Conservation (phyloP, 2,113 vertebrate genomes). For the Misgurnus mizolepis region DNA sequence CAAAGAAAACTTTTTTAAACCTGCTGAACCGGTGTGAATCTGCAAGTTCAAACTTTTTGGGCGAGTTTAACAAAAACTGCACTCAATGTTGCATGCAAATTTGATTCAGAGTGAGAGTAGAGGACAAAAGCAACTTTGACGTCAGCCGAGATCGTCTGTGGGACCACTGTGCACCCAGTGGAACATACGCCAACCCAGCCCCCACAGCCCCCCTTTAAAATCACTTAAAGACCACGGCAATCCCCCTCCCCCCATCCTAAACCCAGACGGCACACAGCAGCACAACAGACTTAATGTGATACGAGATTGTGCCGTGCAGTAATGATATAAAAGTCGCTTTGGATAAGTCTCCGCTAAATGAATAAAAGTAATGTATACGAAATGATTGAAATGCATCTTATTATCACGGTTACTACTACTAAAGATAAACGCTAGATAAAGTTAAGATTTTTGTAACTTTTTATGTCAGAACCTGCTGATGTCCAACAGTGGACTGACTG, state of each 20-base stretch:
- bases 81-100: slow-evolving; percentile 43
- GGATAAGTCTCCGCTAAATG: too few relatives aligned
- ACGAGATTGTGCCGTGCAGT: background rate
- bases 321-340: background rate
- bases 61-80: slow-evolving; percentile 2
- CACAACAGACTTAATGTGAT: slow-evolving; percentile 17
- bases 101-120: slow-evolving; percentile 25
- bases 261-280: slow-evolving; percentile 8
- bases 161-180: slow-evolving; percentile 27
- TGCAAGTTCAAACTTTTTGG: background rate
- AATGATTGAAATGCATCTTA: background rate
- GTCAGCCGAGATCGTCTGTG: slow-evolving; percentile 31
- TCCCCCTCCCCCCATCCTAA: slow-evolving; percentile 25
- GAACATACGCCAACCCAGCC: slow-evolving; percentile 37
- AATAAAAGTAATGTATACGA: too few relatives aligned
- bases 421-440: background rate
- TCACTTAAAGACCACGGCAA: slow-evolving; percentile 35
- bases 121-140: slow-evolving; percentile 42
- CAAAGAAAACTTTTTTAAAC: background rate
- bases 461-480: background rate
- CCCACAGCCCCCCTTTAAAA: slow-evolving; percentile 39
- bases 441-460: background rate
- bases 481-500: background rate
- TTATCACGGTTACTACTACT: background rate
- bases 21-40: background rate